Conservation (phyloP, 2,888 invertebrate genomes). For the Acronicta psi region DNA sequence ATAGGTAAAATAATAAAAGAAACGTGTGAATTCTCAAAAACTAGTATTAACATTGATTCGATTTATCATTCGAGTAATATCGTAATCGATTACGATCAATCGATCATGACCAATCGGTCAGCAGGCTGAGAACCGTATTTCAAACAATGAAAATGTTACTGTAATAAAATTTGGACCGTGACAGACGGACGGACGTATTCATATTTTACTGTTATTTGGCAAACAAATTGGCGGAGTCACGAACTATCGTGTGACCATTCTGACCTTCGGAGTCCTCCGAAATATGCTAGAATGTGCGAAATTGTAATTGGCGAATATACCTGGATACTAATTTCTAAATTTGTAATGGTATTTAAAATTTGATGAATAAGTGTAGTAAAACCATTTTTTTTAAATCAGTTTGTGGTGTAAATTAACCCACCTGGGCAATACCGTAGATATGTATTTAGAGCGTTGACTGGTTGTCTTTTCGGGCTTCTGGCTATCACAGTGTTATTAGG, state of each 20-base stretch:
- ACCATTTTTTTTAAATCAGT: no score
- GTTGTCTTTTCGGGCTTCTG: no score
- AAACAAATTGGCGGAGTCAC: slow-evolving; percentile 68
- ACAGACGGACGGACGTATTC: slow-evolving; percentile 58
- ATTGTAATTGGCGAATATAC: not conserved
- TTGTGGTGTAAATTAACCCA: no score
- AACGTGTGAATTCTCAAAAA: slow-evolving; percentile 52
- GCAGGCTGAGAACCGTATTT: slow-evolving; percentile 58
- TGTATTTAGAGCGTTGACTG: no score
- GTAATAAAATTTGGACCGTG: slow-evolving; percentile 63
- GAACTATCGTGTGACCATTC: slow-evolving; percentile 65
- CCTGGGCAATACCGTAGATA: no score
- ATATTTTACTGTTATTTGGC: slow-evolving; percentile 68
- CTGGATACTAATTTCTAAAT: not conserved
- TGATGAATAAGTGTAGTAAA: not conserved
- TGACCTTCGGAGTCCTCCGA: slow-evolving; percentile 60
- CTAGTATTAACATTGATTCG: slow-evolving; percentile 55
- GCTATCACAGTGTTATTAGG: no score
- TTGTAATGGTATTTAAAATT: not conserved
- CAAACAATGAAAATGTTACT: slow-evolving; percentile 63
- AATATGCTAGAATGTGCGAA: slow-evolving; percentile 22
- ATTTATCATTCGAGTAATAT: slow-evolving; percentile 58
- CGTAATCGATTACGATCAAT: slow-evolving; percentile 60
- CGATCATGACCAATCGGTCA: slow-evolving; percentile 62
- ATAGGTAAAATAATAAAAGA: slow-evolving; percentile 15